Evolutionary conservation across 1,140 invertebrate genomes (phyloP), one percentile per base, ranked within the genome.

Genomic region (Paracyclopina nana): DNA sequence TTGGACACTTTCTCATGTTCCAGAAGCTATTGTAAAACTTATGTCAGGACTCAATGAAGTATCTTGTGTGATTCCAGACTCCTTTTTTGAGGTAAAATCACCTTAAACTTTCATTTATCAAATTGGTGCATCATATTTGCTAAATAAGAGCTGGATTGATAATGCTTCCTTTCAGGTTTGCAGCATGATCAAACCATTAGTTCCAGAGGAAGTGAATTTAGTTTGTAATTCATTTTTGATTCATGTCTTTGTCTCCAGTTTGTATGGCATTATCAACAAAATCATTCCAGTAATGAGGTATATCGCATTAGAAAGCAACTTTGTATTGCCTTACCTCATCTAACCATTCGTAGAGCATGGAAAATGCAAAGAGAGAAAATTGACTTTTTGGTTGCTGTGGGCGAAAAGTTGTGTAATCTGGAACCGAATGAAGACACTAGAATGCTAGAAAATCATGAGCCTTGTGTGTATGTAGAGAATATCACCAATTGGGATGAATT

Each of bases 1-100:
- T 12, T 48, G 45, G 45, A 48, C 28, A 14, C 16, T 48, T 5
- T 48, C 45, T 26, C 45, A 48, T 28, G 42, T 48, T 9, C 25
- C 45, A 16, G 45, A 48, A 12, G 45, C 45, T 5, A 48, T 48
- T 29, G 4, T 14, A 22, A 48, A 30, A 20, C 16, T 48, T 14
- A 48, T 12, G 16, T 16, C 27, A 14, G 30, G 30, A 16, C 27
- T 48, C 27, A 28, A 28, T n/a, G 45, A 48, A 28, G 45, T 48
- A 16, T 24, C 45, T 3, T 48, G 16, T n/a, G 9, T n/a, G 4
- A 29, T 48, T 12, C 45, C 45, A n/a, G 9, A n/a, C 14, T 48
- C 45, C 16, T 48, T 48, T 14, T 48, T 28, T 48, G 25, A 48
- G 34, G 34, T 38, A 38, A 38, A 38, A 16, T 3, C 20, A 38